These are phyloP conservation scores for Clamator glandarius DNA, from an alignment of 2,797 vertebrate species.

Conservation along the genomic window DNA sequence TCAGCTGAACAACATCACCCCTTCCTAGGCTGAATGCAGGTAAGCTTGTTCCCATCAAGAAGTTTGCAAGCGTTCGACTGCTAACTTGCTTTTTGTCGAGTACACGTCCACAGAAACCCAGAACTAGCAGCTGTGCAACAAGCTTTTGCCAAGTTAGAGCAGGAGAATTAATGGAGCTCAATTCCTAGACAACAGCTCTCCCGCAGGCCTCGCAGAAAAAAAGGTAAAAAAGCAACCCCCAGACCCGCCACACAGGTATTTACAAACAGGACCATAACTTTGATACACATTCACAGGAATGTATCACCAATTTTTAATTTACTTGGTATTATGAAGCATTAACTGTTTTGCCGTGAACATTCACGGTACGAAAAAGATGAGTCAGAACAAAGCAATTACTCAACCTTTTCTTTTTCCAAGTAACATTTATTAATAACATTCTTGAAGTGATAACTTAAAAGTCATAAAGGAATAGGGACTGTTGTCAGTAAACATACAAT, in stretches of 20 bases:
- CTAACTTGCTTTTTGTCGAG: neutral
- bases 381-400: constrained; percentile 51
- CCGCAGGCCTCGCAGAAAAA: fast-evolving
- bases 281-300: neutral
- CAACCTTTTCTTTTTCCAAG: constrained; percentile 29
- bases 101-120: neutral
- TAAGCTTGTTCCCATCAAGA: neutral
- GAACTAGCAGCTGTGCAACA: neutral
- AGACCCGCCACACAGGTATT: neutral
- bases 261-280: neutral
- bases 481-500: constrained; percentile 62
- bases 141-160: neutral
- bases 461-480: constrained; percentile 7
- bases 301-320: neutral
- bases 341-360: neutral
- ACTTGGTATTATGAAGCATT: neutral
- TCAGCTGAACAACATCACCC: neutral
- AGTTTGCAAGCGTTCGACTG: neutral
- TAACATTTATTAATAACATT: constrained; percentile 68
- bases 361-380: neutral
- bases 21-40: neutral
- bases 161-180: neutral
- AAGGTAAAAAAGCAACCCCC: neutral
- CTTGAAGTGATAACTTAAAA: constrained; percentile 61
- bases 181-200: neutral